These are phyloP conservation scores for Varecia variegata DNA, from an alignment of 2,797 vertebrate species.

Conservation along the genomic window DNA sequence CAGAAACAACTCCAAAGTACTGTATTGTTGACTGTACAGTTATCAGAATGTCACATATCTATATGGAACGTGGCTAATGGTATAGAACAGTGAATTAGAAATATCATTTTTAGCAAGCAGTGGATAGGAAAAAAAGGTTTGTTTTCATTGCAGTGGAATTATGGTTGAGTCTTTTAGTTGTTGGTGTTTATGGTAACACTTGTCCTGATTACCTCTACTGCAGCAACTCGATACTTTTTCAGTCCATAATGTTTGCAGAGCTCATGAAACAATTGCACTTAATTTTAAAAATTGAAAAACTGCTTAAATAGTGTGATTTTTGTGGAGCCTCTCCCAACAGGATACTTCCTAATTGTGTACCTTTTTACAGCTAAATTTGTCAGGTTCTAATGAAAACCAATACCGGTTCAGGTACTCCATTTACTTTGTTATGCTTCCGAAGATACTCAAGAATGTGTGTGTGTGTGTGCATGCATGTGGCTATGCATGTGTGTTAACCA, in stretches of 20 bases:
- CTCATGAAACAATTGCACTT: conserved; percentile 4
- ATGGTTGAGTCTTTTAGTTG: background rate
- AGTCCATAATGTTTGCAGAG: background rate
- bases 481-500: background rate
- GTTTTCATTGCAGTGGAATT: background rate
- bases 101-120: background rate
- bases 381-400: background rate
- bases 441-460: background rate
- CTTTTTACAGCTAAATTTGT: background rate
- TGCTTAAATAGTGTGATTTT: background rate
- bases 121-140: background rate
- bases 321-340: background rate
- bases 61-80: background rate
- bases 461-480: background rate
- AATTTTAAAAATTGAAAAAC: conserved; percentile 17
- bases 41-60: background rate
- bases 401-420: background rate
- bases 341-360: background rate
- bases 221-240: background rate
- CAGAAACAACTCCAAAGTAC: background rate
- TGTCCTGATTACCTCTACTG: background rate
- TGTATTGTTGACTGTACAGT: background rate
- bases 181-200: background rate
- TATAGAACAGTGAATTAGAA: conserved; percentile 22
- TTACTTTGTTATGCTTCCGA: background rate